phyloP scores from a whole-genome alignment of 2,888 invertebrate species.

The Eudemis profundana region DNA sequence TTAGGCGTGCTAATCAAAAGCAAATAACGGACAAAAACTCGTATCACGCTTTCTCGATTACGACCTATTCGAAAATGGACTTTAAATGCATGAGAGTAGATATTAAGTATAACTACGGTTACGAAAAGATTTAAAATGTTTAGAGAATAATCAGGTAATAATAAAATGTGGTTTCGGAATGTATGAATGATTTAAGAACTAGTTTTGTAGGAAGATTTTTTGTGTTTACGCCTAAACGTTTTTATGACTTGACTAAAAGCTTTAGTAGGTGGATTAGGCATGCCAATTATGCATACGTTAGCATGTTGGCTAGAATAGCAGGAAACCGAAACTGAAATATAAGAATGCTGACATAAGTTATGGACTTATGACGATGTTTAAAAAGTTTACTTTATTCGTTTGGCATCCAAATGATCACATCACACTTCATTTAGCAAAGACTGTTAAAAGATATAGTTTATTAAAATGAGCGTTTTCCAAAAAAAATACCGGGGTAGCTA shows the following conservation, averaged over 20 bases:
- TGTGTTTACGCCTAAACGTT: neutral
- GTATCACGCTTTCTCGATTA: neutral
- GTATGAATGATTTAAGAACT: conserved; percentile 5
- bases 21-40: neutral
- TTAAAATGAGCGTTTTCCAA: too few relatives aligned
- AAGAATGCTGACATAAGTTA: too few relatives aligned
- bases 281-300: too few relatives aligned
- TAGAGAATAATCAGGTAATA: neutral
- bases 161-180: neutral
- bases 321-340: too few relatives aligned
- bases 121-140: too few relatives aligned
- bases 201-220: conserved; percentile 3
- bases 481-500: too few relatives aligned
- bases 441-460: too few relatives aligned
- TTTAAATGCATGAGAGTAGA: neutral
- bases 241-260: neutral
- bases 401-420: too few relatives aligned
- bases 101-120: too few relatives aligned
- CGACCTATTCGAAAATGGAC: neutral
- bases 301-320: neutral
- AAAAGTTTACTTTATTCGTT: too few relatives aligned
- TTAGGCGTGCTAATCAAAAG: neutral
- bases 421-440: too few relatives aligned
- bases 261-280: neutral
- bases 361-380: too few relatives aligned